Evolutionary conservation across 2,888 invertebrate genomes (phyloP), one percentile per base, ranked within the genome.

Genomic region (Chrysopilus asiliformis): DNA sequence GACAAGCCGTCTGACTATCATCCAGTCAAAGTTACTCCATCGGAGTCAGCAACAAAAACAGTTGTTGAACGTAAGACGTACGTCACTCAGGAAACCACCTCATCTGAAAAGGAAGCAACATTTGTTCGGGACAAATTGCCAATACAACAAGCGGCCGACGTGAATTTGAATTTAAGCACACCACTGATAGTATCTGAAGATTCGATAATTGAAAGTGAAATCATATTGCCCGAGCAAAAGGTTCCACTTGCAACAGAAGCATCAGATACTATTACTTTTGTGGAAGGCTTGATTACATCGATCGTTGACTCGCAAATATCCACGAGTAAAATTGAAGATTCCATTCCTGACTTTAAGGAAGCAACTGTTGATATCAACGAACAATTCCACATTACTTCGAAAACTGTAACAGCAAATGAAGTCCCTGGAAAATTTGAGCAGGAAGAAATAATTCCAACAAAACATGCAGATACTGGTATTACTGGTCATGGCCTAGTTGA

Each of bases 21-120:
- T 53, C 82, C 83, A 3, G 80, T 83, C 59, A 58, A 79, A 33
- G 78, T 83, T 52, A 82, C 83, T 2, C 77, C 83, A 1, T 83
- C 83, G 3, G 83, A 84, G 70, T 68, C 72, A 8, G 84, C 83
- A 4, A 72, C 69, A 16, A 67, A 72, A 55, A 68, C 72, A 39
- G 58, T 83, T 1, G 65, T 76, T 19, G 66, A 77, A 9, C 77
- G 78, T 44, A 76, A 73, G 52, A 74, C 77, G 55, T 56, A 76
- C 29, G 58, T 72, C 4, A 76, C 76, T 12, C 70, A 75, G 58
- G 71, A 75, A 52, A 74, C 72, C 47, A 58, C 75, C 48, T 68
- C 75, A 2, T 73, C 77, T 41, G 83, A 83, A 60, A 69, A 71
- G 43, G 81, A 81, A 66, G 77, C 76, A 2, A 64, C 68, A 15